Percentiles rank a stretch among this genome's conserved stretches.
phyloP scores from a whole-genome alignment of 1,140 invertebrate genomes.

The Uloborus diversus region DNA sequence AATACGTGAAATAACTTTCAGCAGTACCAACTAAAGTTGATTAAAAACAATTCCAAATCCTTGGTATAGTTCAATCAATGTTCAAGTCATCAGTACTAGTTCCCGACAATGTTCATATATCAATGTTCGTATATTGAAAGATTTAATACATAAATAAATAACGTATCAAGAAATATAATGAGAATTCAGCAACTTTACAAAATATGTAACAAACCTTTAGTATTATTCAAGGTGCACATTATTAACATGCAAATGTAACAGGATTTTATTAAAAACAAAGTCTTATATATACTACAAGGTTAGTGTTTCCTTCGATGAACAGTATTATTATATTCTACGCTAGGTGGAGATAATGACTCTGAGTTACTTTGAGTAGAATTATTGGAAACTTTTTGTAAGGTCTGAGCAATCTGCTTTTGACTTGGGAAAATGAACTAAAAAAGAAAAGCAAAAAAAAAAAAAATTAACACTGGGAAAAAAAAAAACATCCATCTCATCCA shows the following conservation, averaged over 20 bases:
- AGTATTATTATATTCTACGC: neutral
- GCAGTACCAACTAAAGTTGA: too few species aligned
- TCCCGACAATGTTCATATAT: too few species aligned
- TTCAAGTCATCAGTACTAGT: too few species aligned
- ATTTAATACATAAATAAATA: neutral
- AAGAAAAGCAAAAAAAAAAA: neutral
- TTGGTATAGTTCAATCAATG: too few species aligned
- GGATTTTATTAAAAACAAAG: neutral
- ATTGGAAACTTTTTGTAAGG: neutral
- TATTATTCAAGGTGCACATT: constrained; percentile 42
- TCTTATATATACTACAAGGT: neutral
- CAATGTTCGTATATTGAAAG: neutral
- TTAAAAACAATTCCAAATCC: too few species aligned
- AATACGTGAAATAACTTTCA: too few species aligned
- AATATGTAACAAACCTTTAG: constrained; percentile 29
- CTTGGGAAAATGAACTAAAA: constrained; percentile 45
- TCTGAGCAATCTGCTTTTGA: constrained; percentile 43
- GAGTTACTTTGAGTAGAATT: neutral
- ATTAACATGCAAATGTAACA: constrained; percentile 43
- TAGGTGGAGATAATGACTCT: neutral
- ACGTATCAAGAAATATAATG: neutral
- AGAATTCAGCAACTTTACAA: constrained; percentile 17
- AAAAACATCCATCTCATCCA: neutral
- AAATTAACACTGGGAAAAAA: neutral
- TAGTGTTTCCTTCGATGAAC: constrained; percentile 8